Evolutionary conservation across 2,113 vertebrate genomes (phyloP).

Genomic region (Gopherus evgoodei): DNA sequence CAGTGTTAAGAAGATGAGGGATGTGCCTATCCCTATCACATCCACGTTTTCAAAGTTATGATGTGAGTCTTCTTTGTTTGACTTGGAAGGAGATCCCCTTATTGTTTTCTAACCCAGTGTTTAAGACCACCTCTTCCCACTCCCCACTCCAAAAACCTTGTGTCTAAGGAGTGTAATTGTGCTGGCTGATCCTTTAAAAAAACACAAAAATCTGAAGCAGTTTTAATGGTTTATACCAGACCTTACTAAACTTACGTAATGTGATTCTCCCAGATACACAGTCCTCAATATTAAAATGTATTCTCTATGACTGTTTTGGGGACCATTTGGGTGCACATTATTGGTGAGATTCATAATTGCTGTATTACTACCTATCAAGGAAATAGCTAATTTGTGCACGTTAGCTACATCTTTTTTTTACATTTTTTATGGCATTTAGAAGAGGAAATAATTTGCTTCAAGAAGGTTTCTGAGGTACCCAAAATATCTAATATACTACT

Average conservation of each 20-base stretch:
- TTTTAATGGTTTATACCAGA: background rate
- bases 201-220: background rate
- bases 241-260: background rate
- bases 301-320: background rate
- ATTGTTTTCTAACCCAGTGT: background rate
- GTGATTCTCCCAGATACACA: background rate
- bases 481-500: background rate
- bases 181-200: background rate
- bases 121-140: background rate
- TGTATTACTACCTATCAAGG: background rate
- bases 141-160: background rate
- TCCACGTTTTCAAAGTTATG: background rate
- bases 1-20: background rate
- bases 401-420: background rate
- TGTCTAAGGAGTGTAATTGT: background rate
- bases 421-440: background rate
- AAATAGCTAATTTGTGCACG: background rate
- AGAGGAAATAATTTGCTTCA: background rate
- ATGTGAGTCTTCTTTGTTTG: background rate
- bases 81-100: background rate
- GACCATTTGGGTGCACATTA: background rate
- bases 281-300: background rate
- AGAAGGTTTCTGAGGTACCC: background rate
- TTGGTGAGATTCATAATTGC: background rate
- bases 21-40: background rate